phyloP scores from a whole-genome alignment of 1,140 invertebrate species.

The Lethocerus indicus region DNA sequence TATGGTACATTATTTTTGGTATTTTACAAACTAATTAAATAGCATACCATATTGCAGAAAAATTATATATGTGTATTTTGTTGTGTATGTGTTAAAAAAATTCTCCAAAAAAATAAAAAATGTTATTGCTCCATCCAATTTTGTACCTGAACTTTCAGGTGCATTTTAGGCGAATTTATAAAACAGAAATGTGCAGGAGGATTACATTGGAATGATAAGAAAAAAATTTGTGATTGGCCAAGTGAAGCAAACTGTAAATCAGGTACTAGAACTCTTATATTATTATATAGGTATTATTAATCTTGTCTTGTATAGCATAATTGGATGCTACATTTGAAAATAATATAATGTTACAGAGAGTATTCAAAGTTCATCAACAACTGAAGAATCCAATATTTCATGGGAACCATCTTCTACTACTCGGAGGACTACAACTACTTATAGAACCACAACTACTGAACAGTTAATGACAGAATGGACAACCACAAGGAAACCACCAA shows the following conservation, averaged over 20 bases:
- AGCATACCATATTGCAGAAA: not conserved
- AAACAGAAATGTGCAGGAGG: conserved; percentile 56
- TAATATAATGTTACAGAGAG: not conserved
- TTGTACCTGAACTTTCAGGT: conserved; percentile 25
- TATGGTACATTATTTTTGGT: not conserved
- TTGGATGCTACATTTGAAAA: no score
- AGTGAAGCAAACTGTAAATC: conserved; percentile 40
- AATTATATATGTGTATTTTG: not conserved
- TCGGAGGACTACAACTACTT: conserved; percentile 13
- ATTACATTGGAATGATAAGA: conserved; percentile 56
- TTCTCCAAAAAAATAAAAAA: not conserved
- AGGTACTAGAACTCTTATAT: no score
- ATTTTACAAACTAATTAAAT: not conserved
- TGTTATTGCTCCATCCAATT: not conserved
- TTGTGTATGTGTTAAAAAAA: not conserved
- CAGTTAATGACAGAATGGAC: not conserved
- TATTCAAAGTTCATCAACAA: not conserved
- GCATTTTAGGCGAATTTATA: conserved; percentile 44
- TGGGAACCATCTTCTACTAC: not conserved
- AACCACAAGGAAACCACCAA: not conserved
- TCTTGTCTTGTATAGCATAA: no score
- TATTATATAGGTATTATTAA: no score
- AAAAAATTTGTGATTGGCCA: conserved; percentile 64
- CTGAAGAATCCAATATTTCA: not conserved
- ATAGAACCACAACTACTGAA: not conserved